Conservation (phyloP, 2,797 vertebrate species). For the Syndactyla subalaris region DNA sequence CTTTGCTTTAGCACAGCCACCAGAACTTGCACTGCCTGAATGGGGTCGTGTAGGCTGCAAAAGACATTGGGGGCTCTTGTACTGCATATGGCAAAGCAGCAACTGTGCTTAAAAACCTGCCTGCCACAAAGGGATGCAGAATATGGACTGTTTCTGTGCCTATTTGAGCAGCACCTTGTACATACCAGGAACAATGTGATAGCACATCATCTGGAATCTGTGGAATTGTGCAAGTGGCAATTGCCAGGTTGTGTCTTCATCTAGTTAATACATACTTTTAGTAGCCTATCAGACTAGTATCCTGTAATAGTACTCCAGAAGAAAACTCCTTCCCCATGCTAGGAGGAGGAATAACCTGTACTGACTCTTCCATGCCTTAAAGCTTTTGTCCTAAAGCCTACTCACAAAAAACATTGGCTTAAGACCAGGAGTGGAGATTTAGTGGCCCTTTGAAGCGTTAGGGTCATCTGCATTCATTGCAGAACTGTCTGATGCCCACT, state of each 20-base stretch:
- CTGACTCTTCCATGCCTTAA: neutral
- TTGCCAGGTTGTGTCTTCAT: neutral
- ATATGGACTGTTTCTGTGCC: neutral
- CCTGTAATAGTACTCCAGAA: neutral
- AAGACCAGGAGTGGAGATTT: neutral
- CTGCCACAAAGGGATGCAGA: neutral
- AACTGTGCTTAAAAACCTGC: neutral
- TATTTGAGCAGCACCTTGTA: neutral
- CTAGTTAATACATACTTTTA: neutral
- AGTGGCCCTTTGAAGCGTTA: neutral
- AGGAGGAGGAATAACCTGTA: neutral
- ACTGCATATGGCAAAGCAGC: fast-evolving
- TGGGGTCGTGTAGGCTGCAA: neutral
- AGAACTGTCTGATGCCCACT: neutral
- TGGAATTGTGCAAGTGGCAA: neutral
- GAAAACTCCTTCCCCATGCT: neutral
- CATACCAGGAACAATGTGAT: fast-evolving
- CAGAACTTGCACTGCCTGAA: neutral
- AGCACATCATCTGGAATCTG: neutral
- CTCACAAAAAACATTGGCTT: neutral
- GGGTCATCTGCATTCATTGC: neutral
- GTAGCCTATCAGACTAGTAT: no score
- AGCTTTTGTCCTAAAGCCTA: neutral
- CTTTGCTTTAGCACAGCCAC: neutral
- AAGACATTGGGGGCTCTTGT: neutral